Evolutionary conservation across 1,140 invertebrate species (phyloP).

Genomic region (Drosophila watanabei): DNA sequence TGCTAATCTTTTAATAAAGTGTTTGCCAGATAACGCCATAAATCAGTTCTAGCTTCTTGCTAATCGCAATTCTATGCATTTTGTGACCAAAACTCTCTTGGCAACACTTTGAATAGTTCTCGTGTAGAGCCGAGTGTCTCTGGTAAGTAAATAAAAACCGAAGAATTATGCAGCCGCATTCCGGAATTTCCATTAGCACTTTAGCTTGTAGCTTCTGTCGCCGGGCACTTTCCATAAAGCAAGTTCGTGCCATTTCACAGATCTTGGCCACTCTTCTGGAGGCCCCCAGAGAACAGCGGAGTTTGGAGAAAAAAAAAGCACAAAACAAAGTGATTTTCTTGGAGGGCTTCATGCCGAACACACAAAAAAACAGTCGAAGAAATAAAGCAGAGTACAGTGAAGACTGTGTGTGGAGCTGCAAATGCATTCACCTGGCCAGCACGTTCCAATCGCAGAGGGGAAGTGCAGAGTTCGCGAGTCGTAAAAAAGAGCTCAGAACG

Average conservation of each 20-base stretch:
- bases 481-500: constrained; percentile 35
- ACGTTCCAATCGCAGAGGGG: constrained; percentile 24
- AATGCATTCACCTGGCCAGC: constrained; percentile 29
- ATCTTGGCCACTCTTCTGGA: constrained; percentile 5
- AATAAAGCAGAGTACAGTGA: constrained; percentile 22
- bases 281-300: constrained; percentile 6
- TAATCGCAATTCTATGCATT: neutral
- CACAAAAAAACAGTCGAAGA: neutral
- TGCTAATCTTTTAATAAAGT: neutral
- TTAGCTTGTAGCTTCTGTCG: constrained; percentile 7
- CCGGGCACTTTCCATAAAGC: constrained; percentile 16
- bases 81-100: neutral
- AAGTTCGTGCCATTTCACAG: constrained; percentile 39
- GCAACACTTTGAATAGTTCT: neutral
- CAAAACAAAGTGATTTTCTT: constrained; percentile 31
- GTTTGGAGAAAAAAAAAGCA: constrained; percentile 15
- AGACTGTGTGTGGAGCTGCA: constrained; percentile 9
- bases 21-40: neutral
- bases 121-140: neutral
- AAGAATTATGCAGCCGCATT: constrained; percentile 27
- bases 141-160: constrained; percentile 17
- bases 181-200: constrained; percentile 32
- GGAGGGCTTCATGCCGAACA: neutral
- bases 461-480: constrained; percentile 42
- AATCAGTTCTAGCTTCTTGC: neutral